These are phyloP conservation scores for Alces alces DNA, from an alignment of 2,113 vertebrate genomes.

Conservation along the genomic window DNA sequence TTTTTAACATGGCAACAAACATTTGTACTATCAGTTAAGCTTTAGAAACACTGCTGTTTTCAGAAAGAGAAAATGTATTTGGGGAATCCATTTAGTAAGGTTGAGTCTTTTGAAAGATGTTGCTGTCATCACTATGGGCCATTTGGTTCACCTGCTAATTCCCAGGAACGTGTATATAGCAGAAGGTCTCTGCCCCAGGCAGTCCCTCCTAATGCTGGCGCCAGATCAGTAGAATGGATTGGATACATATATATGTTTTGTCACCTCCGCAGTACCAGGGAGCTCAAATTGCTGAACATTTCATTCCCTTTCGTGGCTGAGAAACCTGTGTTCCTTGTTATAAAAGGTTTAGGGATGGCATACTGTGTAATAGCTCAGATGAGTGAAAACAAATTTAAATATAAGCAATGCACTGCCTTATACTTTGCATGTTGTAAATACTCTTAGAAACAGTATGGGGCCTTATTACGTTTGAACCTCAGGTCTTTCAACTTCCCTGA, in stretches of 20 bases:
- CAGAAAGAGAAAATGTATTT: conserved; percentile 25
- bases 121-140: conserved; percentile 44
- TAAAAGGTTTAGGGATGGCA: conserved; percentile 81
- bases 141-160: conserved; percentile 61
- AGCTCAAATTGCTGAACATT: conserved; percentile 79
- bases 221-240: conserved; percentile 54
- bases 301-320: conserved; percentile 77
- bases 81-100: conserved; percentile 42
- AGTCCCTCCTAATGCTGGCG: conserved; percentile 43
- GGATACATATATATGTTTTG: conserved; percentile 76
- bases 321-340: conserved; percentile 80
- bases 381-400: conserved; percentile 88
- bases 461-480: conserved; percentile 87
- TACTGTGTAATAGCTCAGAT: conserved; percentile 82
- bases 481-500: conserved; percentile 83
- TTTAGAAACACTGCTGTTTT: neutral
- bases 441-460: conserved; percentile 82
- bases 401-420: conserved; percentile 80
- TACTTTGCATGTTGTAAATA: conserved; percentile 83
- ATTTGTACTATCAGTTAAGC: conserved; percentile 20
- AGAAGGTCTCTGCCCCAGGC: conserved; percentile 31
- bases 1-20: neutral
- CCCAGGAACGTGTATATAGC: neutral
- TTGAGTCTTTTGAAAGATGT: conserved; percentile 50
- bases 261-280: conserved; percentile 71